phyloP scores from a whole-genome alignment of 2,113 vertebrate species.

The Datnioides undecimradiatus region DNA sequence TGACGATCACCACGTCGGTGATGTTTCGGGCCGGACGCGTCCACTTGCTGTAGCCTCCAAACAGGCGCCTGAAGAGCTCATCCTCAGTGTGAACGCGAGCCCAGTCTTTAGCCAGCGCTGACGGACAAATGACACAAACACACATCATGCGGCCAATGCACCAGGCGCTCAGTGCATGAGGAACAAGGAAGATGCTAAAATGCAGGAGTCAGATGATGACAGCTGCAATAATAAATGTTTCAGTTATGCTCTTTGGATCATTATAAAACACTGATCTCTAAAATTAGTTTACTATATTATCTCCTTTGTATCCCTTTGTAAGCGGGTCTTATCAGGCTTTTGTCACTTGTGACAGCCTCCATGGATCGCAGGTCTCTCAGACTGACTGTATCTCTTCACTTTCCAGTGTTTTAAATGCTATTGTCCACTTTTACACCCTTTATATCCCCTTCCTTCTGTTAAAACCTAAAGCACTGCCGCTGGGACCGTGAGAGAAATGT shows the following conservation, averaged over 20 bases:
- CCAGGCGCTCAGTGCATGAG: no score
- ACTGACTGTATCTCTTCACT: conserved; percentile 9
- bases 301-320: no score
- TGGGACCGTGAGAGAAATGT: background rate
- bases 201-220: no score
- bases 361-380: background rate
- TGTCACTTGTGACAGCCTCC: no score
- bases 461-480: background rate
- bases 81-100: conserved; percentile 83
- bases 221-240: background rate
- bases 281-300: no score
- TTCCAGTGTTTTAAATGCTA: conserved; percentile 6
- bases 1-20: conserved; percentile 90
- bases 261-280: no score
- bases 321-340: no score
- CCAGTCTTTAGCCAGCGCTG: conserved; percentile 66
- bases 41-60: conserved; percentile 89
- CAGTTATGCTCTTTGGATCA: background rate
- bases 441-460: background rate
- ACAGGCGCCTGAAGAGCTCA: conserved; percentile 88
- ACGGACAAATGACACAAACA: no score
- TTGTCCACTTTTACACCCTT: background rate
- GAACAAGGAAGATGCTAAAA: no score
- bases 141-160: no score
- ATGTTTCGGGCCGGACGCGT: conserved; percentile 88